phyloP scores from a whole-genome alignment of 2,797 vertebrate species.

The Bradypodion pumilum region DNA sequence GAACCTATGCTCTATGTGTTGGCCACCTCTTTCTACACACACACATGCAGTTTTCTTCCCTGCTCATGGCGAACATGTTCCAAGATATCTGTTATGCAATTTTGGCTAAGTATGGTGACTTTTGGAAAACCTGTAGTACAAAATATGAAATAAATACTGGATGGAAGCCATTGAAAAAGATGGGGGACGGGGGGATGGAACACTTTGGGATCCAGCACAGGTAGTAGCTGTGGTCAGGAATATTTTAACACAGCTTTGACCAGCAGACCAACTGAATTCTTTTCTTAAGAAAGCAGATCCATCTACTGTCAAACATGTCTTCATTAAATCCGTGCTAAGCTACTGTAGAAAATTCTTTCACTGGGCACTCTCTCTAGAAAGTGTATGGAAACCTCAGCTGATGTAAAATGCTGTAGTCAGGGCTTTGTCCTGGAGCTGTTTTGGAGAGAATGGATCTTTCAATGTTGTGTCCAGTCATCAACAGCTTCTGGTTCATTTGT shows the following conservation, averaged over 20 bases:
- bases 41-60: too few species aligned
- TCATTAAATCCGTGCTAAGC: background rate
- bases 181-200: too few species aligned
- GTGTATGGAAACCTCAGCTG: background rate
- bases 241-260: background rate
- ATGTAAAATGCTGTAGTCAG: background rate
- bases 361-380: background rate
- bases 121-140: too few species aligned
- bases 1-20: too few species aligned
- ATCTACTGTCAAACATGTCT: background rate
- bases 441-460: background rate
- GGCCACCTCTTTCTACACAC: too few species aligned
- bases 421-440: background rate
- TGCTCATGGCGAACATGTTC: too few species aligned
- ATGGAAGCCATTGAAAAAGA: too few species aligned
- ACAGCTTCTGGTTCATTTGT: background rate
- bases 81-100: too few species aligned
- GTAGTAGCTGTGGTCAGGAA: background rate
- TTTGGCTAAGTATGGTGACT: too few species aligned
- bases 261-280: background rate
- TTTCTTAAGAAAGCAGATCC: background rate
- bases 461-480: background rate
- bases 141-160: background rate
- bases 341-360: background rate
- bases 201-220: background rate